These are phyloP conservation scores for Phoronis australis DNA, from an alignment of 2,888 invertebrate species.

Conservation along the genomic window DNA sequence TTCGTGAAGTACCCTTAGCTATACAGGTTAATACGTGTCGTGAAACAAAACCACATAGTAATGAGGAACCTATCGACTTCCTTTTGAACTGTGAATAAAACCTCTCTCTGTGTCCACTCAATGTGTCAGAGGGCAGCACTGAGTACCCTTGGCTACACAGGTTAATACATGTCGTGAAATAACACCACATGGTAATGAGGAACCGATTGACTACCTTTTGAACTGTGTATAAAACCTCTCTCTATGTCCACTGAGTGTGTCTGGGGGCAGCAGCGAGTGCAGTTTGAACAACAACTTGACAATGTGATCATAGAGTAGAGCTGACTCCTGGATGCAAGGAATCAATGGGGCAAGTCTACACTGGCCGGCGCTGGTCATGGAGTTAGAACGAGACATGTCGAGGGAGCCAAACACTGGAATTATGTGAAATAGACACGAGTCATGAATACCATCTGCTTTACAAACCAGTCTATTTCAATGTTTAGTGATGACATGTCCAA, in stretches of 20 bases:
- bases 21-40: no score
- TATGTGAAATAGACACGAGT: conserved; percentile 2
- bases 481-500: no score
- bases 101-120: conserved; percentile 82
- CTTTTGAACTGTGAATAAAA: conserved; percentile 85
- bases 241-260: conserved; percentile 83
- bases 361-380: conserved; percentile 95
- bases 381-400: conserved; percentile 88
- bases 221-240: conserved; percentile 87
- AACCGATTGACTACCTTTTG: conserved; percentile 57
- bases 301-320: conserved; percentile 91
- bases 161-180: no score
- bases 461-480: no score
- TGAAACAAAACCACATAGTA: no score
- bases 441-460: no score
- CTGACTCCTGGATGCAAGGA: conserved; percentile 73
- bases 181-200: no score
- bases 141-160: no score
- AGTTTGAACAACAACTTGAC: conserved; percentile 94
- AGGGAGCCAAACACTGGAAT: conserved; percentile 82
- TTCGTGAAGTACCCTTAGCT: no score
- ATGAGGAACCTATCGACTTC: conserved; percentile 25
- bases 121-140: conserved; percentile 80
- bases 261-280: conserved; percentile 79
- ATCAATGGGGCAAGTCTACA: conserved; percentile 94